Evolutionary conservation across 2,113 vertebrate genomes (phyloP).

Genomic region (Gambusia holbrooki): DNA sequence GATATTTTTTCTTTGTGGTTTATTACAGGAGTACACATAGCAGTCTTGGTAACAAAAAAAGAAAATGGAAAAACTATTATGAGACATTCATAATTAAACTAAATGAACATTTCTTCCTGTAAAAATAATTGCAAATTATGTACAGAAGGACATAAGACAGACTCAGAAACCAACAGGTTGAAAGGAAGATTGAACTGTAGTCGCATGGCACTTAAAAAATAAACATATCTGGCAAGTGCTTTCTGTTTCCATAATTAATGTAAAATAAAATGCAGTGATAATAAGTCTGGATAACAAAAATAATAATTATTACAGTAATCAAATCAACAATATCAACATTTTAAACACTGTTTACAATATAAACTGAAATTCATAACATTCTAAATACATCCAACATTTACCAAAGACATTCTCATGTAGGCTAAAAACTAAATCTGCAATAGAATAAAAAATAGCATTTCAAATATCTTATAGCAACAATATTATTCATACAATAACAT

Average conservation of each 20-base stretch:
- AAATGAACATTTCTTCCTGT: constrained; percentile 76
- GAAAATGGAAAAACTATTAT: constrained; percentile 78
- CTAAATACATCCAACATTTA: constrained; percentile 99
- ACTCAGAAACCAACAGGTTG: constrained; percentile 80
- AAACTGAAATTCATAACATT: constrained; percentile 87
- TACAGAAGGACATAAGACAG: constrained; percentile 85
- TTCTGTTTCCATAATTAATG: constrained; percentile 88
- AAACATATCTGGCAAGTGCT: constrained; percentile 90
- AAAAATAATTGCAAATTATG: constrained; percentile 85
- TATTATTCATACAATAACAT: constrained; percentile 82
- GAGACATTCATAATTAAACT: constrained; percentile 88
- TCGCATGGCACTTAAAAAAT: constrained; percentile 86
- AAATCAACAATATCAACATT: constrained; percentile 96
- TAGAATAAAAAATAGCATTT: constrained; percentile 99
- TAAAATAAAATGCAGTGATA: constrained; percentile 89
- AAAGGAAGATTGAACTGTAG: constrained; percentile 71
- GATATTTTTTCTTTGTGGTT: constrained; percentile 71
- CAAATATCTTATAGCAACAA: constrained; percentile 88
- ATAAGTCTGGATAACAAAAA: constrained; percentile 82
- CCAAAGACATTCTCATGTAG: constrained; percentile 88
- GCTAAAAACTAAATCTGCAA: constrained; percentile 97
- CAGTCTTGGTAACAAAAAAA: constrained; percentile 83
- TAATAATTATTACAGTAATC: constrained; percentile 81
- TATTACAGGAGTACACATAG: constrained; percentile 88
- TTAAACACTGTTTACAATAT: constrained; percentile 93